Evolutionary conservation across 2,797 vertebrate genomes (phyloP).

Genomic region (Coccyzus lansbergi): DNA sequence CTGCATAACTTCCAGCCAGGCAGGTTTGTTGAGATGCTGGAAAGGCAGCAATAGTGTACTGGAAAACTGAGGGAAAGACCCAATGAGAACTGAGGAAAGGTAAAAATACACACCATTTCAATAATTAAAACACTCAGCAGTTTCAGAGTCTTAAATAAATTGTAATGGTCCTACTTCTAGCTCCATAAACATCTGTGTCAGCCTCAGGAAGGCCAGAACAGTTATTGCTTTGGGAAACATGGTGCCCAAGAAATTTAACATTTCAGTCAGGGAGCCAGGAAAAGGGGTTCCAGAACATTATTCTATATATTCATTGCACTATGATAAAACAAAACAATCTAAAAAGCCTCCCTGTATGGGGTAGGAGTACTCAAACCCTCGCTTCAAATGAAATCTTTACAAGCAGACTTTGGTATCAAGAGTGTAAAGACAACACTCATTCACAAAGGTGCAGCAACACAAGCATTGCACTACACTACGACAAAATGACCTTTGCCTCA

Average conservation of each 20-base stretch:
- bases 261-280: background rate
- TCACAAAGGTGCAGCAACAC: background rate
- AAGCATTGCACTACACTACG: background rate
- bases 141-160: background rate
- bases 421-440: background rate
- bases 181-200: background rate
- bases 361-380: background rate
- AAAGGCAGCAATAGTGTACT: background rate
- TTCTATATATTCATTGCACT: background rate
- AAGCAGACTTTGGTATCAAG: background rate
- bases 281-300: background rate
- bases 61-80: background rate
- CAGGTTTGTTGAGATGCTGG: background rate
- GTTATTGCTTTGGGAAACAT: background rate
- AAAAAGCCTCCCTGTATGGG: background rate
- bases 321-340: background rate
- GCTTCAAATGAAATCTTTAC: background rate
- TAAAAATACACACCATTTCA: background rate
- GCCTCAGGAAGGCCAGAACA: background rate
- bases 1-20: background rate
- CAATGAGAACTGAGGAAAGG: background rate
- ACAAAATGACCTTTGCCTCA: background rate
- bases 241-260: background rate
- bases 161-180: background rate
- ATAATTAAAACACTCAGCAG: conserved; percentile 18